Evolutionary conservation across 2,888 invertebrate species (phyloP), one percentile per base, ranked within the genome.

Genomic region (Hyles lineata): DNA sequence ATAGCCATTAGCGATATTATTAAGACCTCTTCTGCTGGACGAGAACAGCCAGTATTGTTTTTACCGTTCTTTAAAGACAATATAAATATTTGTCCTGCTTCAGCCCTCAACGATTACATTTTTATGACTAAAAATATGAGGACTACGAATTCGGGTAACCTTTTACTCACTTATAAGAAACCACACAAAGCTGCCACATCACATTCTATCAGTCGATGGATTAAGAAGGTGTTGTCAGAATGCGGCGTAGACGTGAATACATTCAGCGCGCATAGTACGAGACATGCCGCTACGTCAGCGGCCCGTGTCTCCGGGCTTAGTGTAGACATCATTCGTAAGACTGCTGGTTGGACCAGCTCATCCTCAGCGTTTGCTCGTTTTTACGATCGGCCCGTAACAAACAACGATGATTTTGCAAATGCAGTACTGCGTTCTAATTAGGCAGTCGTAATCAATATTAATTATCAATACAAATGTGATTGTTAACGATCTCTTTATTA

Each of bases 131-230:
- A 55, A 55, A 55, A 55, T 55, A 55, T 55, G 19, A 55, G 19
- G n/a, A 55, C 55, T 19, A 55, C 55, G 55, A 55, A 55, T 55
- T 17, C 19, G 8, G 32, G 32, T 19, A 67, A 43, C n/a, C 32
- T 73, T n/a, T 73, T 73, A 29, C 32, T 62, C 17, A 70, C 70
- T 8, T 23, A n/a, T 21, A 73, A 73, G 55, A 50, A 55, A 15
- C 70, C 73, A 6, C 58, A 72, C 35, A 72, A 69, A 21, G 17
- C 32, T 35, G 73, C 73, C 7, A 55, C 74, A 25, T 43, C 72
- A 11, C 72, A 72, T 55, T 59, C 73, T 25, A 73, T 73, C n/a
- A 71, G 73, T 52, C 21, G 73, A 23, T 72, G 74, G 74, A 72
- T 74, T 11, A 74, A 74, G 59, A 62, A 70, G 35, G 70, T 72